A percentile compares a stretch with the other conserved stretches of the same genome.
Evolutionary conservation across 2,113 vertebrate genomes (phyloP).

Genomic region (Pelvicachromis taeniatus): DNA sequence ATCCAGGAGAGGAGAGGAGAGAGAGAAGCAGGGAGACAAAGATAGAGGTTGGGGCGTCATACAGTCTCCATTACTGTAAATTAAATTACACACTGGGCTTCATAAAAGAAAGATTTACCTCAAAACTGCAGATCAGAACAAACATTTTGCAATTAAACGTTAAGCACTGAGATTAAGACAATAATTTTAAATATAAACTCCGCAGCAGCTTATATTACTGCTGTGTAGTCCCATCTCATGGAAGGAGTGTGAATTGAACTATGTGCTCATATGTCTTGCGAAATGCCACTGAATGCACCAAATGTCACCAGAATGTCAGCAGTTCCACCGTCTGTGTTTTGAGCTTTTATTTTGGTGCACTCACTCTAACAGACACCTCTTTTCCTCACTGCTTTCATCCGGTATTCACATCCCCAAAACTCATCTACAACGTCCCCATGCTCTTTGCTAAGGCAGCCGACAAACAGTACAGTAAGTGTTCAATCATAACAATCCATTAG

Average conservation of each 20-base stretch:
- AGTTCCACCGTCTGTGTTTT: conserved; percentile 36
- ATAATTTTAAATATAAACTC: neutral
- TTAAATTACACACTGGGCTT: neutral
- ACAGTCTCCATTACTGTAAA: conserved; percentile 52
- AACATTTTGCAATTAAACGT: neutral
- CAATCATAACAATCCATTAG: conserved; percentile 69
- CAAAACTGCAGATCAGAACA: neutral
- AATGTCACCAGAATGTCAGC: conserved; percentile 72
- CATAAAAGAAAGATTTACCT: neutral
- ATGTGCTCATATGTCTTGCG: conserved; percentile 42
- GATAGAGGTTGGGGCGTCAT: conserved; percentile 42
- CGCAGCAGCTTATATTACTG: neutral
- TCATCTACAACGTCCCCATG: neutral
- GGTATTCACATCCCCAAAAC: neutral
- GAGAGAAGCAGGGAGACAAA: conserved; percentile 16
- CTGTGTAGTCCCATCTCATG: neutral
- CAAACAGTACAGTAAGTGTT: conserved; percentile 11
- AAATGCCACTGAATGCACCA: conserved; percentile 64
- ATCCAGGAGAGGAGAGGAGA: conserved; percentile 26
- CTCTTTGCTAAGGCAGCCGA: neutral
- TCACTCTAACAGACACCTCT: conserved; percentile 16
- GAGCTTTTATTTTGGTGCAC: conserved; percentile 41
- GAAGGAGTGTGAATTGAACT: conserved; percentile 5
- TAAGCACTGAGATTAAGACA: neutral
- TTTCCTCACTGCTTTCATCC: neutral